Evolutionary conservation across 2,113 vertebrate species (phyloP).

Genomic region (Spea multiplicata): DNA sequence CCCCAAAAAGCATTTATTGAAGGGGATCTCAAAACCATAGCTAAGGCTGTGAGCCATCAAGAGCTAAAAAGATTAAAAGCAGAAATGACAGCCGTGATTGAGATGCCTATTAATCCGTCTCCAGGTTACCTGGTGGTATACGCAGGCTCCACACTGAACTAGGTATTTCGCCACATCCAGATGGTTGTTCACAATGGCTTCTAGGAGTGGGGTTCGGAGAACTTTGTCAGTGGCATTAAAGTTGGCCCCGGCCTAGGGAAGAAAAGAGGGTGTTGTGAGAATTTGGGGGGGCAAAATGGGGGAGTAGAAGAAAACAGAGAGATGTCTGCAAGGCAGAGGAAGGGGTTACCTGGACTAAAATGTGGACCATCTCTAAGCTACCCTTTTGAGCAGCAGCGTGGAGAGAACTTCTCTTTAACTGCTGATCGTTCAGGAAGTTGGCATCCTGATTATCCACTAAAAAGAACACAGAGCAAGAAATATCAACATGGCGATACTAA

Average conservation of each 20-base stretch:
- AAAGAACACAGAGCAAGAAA: neutral
- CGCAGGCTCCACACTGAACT: slow-evolving; percentile 77
- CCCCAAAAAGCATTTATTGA: too few species aligned
- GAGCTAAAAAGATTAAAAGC: too few species aligned
- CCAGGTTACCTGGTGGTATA: slow-evolving; percentile 73
- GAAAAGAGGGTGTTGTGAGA: neutral
- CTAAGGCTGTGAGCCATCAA: too few species aligned
- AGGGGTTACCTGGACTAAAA: slow-evolving; percentile 77
- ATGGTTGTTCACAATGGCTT: slow-evolving; percentile 83
- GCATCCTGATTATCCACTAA: slow-evolving; percentile 87
- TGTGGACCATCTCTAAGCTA: slow-evolving; percentile 81
- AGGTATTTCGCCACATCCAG: slow-evolving; percentile 78
- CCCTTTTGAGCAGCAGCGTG: slow-evolving; percentile 86
- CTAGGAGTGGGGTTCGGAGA: slow-evolving; percentile 80
- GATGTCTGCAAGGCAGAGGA: neutral
- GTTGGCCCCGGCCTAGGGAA: slow-evolving; percentile 78
- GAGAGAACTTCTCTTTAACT: slow-evolving; percentile 81
- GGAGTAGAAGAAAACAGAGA: neutral
- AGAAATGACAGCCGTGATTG: too few species aligned
- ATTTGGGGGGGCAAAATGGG: neutral
- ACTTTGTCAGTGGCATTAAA: slow-evolving; percentile 83
- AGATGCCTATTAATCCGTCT: too few species aligned
- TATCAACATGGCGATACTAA: neutral
- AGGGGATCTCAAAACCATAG: too few species aligned
- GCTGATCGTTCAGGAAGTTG: slow-evolving; percentile 81